Percentiles rank a stretch among this genome's conserved stretches.
phyloP scores from a whole-genome alignment of 2,113 vertebrate species.

The Hucho hucho region DNA sequence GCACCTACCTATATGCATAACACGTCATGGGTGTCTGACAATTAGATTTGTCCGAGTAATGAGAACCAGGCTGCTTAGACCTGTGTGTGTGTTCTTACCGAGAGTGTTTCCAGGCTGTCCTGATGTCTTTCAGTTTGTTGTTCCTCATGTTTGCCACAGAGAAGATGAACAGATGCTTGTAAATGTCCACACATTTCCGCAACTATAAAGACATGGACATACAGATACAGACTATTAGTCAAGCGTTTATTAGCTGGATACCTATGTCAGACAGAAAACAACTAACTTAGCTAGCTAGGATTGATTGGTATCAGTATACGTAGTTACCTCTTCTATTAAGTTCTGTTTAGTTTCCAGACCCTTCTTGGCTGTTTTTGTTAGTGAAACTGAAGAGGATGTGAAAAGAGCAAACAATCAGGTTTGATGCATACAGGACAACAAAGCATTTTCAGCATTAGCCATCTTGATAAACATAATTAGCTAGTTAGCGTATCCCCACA shows the following conservation, averaged over 20 bases:
- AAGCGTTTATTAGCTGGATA: not conserved
- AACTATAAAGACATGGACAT: slow-evolving; percentile 68
- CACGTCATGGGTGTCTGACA: too few species aligned
- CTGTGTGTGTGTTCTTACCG: slow-evolving; percentile 69
- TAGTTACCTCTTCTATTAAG: slow-evolving; percentile 84
- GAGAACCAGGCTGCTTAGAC: too few species aligned
- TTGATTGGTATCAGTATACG: too few species aligned
- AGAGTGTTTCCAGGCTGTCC: slow-evolving; percentile 97
- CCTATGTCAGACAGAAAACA: not conserved
- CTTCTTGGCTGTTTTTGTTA: slow-evolving; percentile 90
- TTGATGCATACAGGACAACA: not conserved
- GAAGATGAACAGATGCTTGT: slow-evolving; percentile 90
- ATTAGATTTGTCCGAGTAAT: too few species aligned
- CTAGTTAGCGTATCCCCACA: slow-evolving; percentile 78
- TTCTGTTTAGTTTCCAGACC: slow-evolving; percentile 86
- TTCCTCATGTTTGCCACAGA: slow-evolving; percentile 96
- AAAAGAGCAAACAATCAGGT: not conserved
- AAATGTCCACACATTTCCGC: slow-evolving; percentile 92
- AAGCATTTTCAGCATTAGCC: slow-evolving; percentile 61
- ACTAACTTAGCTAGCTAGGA: too few species aligned
- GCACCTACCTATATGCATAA: too few species aligned
- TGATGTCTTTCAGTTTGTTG: slow-evolving; percentile 90
- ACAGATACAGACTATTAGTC: too few species aligned
- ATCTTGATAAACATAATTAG: not conserved
- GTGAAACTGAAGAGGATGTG: slow-evolving; percentile 78